Evolutionary conservation across 2,113 vertebrate genomes (phyloP).

Genomic region (Pionites leucogaster): DNA sequence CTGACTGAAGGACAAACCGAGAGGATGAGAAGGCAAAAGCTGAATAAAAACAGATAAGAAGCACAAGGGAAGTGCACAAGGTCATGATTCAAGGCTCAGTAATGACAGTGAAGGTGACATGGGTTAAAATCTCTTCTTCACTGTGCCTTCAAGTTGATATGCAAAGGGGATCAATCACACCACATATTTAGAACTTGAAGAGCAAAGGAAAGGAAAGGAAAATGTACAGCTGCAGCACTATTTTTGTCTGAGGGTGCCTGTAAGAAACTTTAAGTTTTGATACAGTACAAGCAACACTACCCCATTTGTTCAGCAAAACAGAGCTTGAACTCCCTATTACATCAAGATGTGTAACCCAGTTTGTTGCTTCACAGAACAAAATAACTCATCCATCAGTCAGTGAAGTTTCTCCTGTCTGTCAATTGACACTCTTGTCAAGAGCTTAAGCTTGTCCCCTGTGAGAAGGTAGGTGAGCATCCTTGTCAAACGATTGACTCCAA

Average conservation of each 20-base stretch:
- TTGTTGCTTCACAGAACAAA: background rate
- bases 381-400: background rate
- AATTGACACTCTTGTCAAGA: background rate
- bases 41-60: background rate
- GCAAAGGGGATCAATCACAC: background rate
- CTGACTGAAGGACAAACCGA: background rate
- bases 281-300: background rate
- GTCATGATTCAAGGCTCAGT: background rate
- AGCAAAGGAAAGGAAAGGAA: background rate
- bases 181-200: background rate
- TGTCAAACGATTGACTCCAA: background rate
- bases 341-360: fast-evolving
- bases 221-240: background rate
- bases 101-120: background rate
- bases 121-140: background rate
- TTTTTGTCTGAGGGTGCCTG: background rate
- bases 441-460: background rate
- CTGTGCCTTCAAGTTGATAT: background rate
- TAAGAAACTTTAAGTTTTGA: background rate
- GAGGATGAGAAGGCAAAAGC: background rate
- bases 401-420: background rate
- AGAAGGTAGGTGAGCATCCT: background rate
- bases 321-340: background rate
- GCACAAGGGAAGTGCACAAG: background rate
- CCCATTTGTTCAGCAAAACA: background rate